Evolutionary conservation across 2,888 invertebrate genomes (phyloP), one percentile per base, ranked within the genome.

Genomic region (Apamea anceps): DNA sequence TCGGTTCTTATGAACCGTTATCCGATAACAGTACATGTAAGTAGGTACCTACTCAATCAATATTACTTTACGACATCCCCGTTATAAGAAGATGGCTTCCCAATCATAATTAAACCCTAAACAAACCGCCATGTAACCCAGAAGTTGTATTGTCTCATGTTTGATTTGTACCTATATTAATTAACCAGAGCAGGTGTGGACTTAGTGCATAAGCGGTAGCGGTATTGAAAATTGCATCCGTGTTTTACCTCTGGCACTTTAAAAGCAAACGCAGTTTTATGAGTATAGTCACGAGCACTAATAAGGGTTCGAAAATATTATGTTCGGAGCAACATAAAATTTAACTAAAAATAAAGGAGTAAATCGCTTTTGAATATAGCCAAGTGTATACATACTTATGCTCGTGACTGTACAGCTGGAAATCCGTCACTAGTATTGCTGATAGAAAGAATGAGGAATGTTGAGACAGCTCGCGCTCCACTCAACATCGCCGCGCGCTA

Each of bases 151-250:
- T 15, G 71, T 62, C 80, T 80, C 72, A 77, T 88, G 77, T 88
- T 90, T 90, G 88, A 90, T 88, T 89, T 86, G 87, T 83, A 82
- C 48, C 48, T 48, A 1, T 90, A 87, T 83, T 85, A 85, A 87
- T 85, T 90, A 86, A 83, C 88, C 79, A 76, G 79, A 51, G 48
- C 71, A 70, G 15, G 8, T 74, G 75, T 42, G 79, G 15, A 12
- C 71, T 75, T 57, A 60, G 76, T 86, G 75, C 4, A 66, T 78
- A 75, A 80, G 91, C 82, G 75, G n/a, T 13, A 84, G 87, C 85
- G 85, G 65, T 54, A 0, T 0, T 28, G 2, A 15, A 74, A 86
- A 65, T 42, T 45, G 60, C 67, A 25, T 60, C 12, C 10, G n/a
- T n/a, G n/a, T 60, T 57, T 21, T 3, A 4, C n/a, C 5, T 25